Evolutionary conservation across 1,140 invertebrate species (phyloP), one percentile per base, ranked within the genome.

Genomic region (Acromyrmex heyeri): DNA sequence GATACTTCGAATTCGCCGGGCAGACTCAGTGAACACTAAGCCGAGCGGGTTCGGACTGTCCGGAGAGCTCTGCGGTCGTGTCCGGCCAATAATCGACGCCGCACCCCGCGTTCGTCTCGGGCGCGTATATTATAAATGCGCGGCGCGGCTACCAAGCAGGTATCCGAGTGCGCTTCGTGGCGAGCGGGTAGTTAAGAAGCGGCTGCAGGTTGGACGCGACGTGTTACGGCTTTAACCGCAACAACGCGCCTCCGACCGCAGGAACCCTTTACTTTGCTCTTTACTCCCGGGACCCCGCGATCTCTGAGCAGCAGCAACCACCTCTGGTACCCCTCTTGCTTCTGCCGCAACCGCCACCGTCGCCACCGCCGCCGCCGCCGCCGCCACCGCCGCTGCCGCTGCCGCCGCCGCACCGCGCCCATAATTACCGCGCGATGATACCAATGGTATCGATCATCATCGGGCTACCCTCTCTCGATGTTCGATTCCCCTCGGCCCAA

Each of bases 221-320:
- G 93, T 91, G 92, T 94, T 95, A 94, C 92, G 88, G 90, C 91
- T 93, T 93, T 93, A 94, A 95, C 94, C 94, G 93, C 94, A 94
- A 94, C 93, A 94, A 92, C 93, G 92, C 93, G 91, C 91, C 90
- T 92, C 88, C 91, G 92, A 95, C 94, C 94, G 90, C 94, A 94
- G 90, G 90, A 93, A 93, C 89, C 92, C 93, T 94, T 93, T 91
- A 92, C 91, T 92, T 88, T 92, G 90, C 92, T 92, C 92, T 92
- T 91, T 91, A 88, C 90, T 88, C 87, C 83, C 76, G 57, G 53
- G 48, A 82, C 77, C 77, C 76, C 87, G 62, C 65, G 73, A 70
- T 59, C 64, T 87, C 64, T 73, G 76, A 78, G 76, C 85, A 89
- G 86, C 90, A 87, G 86, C 90, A 87, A 79, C 85, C 78, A 87